Conservation (phyloP, 1,140 invertebrate species). For the Drosophila simulans region DNA sequence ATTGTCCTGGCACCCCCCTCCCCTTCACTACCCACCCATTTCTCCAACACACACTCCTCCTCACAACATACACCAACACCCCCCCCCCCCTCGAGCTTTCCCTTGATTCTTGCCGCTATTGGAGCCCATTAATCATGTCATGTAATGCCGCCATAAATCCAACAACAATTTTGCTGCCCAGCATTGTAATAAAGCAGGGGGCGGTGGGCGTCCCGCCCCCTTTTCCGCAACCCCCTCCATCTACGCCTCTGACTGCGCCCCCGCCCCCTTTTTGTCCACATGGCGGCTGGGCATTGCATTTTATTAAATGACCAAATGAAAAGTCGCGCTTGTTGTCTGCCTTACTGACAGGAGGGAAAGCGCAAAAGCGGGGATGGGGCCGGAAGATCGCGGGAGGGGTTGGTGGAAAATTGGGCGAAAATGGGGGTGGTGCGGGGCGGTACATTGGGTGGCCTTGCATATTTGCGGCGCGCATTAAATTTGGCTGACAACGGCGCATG, state of each 20-base stretch:
- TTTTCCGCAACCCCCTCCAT: neutral
- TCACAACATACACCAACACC: no score
- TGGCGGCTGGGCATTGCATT: constrained; percentile 65
- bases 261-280: constrained; percentile 6
- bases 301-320: constrained; percentile 82
- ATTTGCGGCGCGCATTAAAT: constrained; percentile 81
- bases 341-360: constrained; percentile 23
- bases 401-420: neutral
- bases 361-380: neutral
- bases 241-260: constrained; percentile 1
- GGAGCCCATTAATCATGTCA: constrained; percentile 78
- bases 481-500: constrained; percentile 80
- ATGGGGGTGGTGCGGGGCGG: neutral
- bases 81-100: neutral
- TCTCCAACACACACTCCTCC: no score
- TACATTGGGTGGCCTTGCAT: constrained; percentile 57
- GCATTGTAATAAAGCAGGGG: constrained; percentile 45
- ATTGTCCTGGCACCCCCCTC: constrained; percentile 39
- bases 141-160: constrained; percentile 82
- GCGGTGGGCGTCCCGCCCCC: neutral
- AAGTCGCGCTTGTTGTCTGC: constrained; percentile 76
- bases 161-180: constrained; percentile 69
- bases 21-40: no score
- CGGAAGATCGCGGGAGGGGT: neutral
- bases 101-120: constrained; percentile 37